Percentiles rank a stretch among this genome's conserved stretches.
phyloP scores from a whole-genome alignment of 2,113 vertebrate genomes.

The Dromaius novaehollandiae region DNA sequence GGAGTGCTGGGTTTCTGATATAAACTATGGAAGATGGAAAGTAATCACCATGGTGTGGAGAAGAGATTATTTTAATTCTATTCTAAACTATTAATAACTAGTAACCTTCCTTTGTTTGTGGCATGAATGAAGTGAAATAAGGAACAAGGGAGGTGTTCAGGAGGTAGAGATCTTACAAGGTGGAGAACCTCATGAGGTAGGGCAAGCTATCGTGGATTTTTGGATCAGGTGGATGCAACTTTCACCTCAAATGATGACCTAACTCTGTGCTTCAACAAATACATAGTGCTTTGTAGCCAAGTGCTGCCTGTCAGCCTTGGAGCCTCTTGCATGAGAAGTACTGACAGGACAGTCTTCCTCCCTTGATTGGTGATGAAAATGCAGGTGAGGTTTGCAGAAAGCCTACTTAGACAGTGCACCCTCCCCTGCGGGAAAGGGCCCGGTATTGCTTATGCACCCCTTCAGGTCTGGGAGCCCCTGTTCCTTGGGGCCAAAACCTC shows the following conservation, averaged over 20 bases:
- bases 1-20: not conserved
- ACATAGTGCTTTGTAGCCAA: not conserved
- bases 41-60: not conserved
- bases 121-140: not conserved
- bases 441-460: not conserved
- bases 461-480: not conserved
- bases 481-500: not conserved
- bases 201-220: not conserved
- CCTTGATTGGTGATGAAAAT: not conserved
- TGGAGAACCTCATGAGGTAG: not conserved
- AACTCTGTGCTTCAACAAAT: not conserved
- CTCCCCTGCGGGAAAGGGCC: not conserved
- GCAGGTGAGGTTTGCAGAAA: not conserved
- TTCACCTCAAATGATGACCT: not conserved
- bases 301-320: not conserved
- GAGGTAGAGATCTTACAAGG: not conserved
- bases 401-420: not conserved
- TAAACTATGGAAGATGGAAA: not conserved
- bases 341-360: not conserved
- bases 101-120: no score
- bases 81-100: not conserved
- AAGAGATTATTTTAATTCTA: not conserved
- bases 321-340: not conserved
- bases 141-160: not conserved
- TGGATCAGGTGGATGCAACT: not conserved